Evolutionary conservation across 2,113 vertebrate species (phyloP).

Genomic region (Meles meles): DNA sequence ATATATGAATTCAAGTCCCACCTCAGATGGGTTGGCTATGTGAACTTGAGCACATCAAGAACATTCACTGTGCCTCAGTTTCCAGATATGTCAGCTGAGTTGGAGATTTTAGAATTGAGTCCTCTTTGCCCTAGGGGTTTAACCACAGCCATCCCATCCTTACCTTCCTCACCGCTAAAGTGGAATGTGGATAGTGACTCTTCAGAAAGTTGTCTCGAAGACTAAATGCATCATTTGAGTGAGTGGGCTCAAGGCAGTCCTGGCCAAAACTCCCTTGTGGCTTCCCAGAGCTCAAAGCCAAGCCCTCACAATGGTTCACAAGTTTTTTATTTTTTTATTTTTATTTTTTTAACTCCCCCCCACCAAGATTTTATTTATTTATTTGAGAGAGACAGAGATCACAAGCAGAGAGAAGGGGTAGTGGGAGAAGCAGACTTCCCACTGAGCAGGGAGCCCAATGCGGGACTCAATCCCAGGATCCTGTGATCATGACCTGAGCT

Average conservation of each 20-base stretch:
- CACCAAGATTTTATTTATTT: no score
- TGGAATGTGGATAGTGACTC: not conserved
- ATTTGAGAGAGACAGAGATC: not conserved
- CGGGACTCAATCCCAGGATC: not conserved
- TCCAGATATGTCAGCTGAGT: not conserved
- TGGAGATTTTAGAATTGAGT: not conserved
- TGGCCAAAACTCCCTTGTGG: not conserved
- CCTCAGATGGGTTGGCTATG: not conserved
- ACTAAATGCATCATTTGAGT: not conserved
- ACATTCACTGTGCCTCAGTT: not conserved
- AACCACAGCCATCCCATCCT: not conserved
- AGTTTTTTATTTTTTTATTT: no score
- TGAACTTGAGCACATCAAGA: not conserved
- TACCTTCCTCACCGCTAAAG: not conserved
- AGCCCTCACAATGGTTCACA: not conserved
- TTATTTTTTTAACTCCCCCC: no score
- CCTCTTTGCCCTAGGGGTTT: not conserved
- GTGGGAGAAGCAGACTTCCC: not conserved
- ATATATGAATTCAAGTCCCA: not conserved
- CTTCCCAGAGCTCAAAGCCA: not conserved
- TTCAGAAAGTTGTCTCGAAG: not conserved
- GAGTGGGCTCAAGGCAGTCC: rapidly evolving
- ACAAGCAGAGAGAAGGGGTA: not conserved
- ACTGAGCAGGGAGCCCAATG: not conserved
- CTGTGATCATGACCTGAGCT: not conserved